Evolutionary conservation across 2,113 vertebrate species (phyloP), one percentile per base, ranked within the genome.

Genomic region (Felis chaus): DNA sequence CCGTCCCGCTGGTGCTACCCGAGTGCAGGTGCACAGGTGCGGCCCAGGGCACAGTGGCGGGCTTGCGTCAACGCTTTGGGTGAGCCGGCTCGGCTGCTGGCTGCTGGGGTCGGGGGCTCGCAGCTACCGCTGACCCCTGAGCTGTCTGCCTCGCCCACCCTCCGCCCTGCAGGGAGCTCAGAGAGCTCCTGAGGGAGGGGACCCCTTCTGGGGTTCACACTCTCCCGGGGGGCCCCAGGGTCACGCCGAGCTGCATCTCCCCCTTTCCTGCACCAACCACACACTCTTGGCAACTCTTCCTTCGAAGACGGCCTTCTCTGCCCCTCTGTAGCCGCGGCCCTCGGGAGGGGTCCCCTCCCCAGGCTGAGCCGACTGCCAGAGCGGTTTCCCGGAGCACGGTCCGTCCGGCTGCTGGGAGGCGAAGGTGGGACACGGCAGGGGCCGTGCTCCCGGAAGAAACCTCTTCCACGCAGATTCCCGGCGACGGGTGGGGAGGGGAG

Each of bases 361-460:
- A 33, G 45, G 53, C 1, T 48, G 55, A 65, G 63, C 71, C 84
- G 11, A 55, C 68, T 14, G 4, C 78, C 79, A 50, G 63, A 31
- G 25, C 36, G 33, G 50, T 29, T 25, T 14, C 94, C 81, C 68
- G 53, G 31, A 41, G 5, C 45, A 45, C 5, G 11, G 74, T 33
- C 16, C 90, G 81, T 81, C 15, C 16, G 6, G 92, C 74, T 50
- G 48, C 95, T 76, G 36, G 61, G 61, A 92, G 65, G 33, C 11
- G 69, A 25, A 4, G 0, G 0, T 0, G 36, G 84, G 89, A 10
- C 33, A 39, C 33, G 4, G 82, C 79, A 39, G 95, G 97, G 97
- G 97, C 97, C 90, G 74, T 61, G 80, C 91, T 80, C 73, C 7
- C 50, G 68, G 85, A 48, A 73, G 61, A 65, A 76, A 1, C 79